Base-by-base conservation (phyloP, 2,888 invertebrate species). In the Esperia sulphurella region DNA sequence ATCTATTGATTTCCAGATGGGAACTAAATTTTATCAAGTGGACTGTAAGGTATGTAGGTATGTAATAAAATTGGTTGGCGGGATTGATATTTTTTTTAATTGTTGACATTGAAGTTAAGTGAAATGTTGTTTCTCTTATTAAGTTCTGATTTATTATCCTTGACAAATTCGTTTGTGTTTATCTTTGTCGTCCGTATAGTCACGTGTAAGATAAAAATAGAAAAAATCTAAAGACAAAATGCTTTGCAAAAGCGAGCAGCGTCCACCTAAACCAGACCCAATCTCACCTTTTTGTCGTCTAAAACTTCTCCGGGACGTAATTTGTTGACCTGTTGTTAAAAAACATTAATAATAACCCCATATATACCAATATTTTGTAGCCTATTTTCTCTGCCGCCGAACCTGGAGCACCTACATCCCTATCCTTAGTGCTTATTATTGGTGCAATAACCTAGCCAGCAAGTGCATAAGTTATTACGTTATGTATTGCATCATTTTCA, bases 231-330 rank as follows among this genome's bases (percentile, higher is more conserved):
- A 58, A 74, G 74, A 75, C 70, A 83, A 81, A 85, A 87, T 84
- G 86, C 84, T 86, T 85, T 82, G 86, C 86, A 83, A 81, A 85
- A 89, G 88, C 88, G 82, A 86, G 83, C 82, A 87, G 83, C 80
- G 80, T 83, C 86, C 85, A 83, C 84, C 86, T 86, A 85, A 80
- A 79, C 81, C 83, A 85, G 86, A 84, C 77, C 84, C 85, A 83
- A 80, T 86, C 88, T 95, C 95, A 97, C 97, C 97, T 96, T 95
- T 93, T 94, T 95, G 86, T 97, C 97, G 91, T 96, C 96, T 91
- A 96, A 89, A 87, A 97, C 95, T 93, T 97, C 97, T 87, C 97
- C 97, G 72, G 97, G 97, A 75, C 97, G 96, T 90, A 97, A 95
- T 94, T 96, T 95, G 90, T 94, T 95, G 91, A 95, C 95, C 95